Evolutionary conservation across 2,113 vertebrate genomes (phyloP).

Genomic region (Onychorhynchus coronatus): DNA sequence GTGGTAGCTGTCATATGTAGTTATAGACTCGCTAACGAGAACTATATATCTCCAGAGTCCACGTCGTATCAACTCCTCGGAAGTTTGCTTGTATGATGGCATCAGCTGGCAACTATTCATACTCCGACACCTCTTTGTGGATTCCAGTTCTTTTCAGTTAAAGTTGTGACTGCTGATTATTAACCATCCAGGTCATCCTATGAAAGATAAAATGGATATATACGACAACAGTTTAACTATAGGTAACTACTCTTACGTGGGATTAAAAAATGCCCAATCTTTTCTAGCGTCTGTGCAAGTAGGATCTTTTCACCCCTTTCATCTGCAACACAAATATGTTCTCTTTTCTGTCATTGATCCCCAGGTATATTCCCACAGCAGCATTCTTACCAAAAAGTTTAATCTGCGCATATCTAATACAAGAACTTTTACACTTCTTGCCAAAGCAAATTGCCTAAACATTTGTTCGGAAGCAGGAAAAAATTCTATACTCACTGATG

Average conservation of each 20-base stretch:
- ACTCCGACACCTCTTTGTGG: not conserved
- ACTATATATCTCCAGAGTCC: not conserved
- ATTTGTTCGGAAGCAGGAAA: constrained; percentile 62
- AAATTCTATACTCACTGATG: constrained; percentile 54
- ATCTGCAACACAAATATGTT: not conserved
- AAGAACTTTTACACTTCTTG: constrained; percentile 51
- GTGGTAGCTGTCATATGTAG: not conserved
- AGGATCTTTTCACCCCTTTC: not conserved
- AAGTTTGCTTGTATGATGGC: not conserved
- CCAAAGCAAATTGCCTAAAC: constrained; percentile 63
- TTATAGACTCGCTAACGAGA: not conserved
- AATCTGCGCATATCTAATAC: constrained; percentile 27
- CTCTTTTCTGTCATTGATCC: not conserved
- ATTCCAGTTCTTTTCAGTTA: not conserved
- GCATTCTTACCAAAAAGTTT: constrained; percentile 15
- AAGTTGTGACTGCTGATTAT: not conserved
- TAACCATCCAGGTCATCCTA: not conserved
- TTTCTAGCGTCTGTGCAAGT: not conserved
- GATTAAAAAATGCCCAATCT: not conserved
- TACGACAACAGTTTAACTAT: not conserved
- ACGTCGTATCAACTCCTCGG: not conserved
- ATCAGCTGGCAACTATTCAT: not conserved
- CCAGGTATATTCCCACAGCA: not conserved
- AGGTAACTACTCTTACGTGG: not conserved
- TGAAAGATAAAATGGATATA: not conserved